phyloP scores from a whole-genome alignment of 2,888 invertebrate genomes.

The Trichogramma evanescens region DNA sequence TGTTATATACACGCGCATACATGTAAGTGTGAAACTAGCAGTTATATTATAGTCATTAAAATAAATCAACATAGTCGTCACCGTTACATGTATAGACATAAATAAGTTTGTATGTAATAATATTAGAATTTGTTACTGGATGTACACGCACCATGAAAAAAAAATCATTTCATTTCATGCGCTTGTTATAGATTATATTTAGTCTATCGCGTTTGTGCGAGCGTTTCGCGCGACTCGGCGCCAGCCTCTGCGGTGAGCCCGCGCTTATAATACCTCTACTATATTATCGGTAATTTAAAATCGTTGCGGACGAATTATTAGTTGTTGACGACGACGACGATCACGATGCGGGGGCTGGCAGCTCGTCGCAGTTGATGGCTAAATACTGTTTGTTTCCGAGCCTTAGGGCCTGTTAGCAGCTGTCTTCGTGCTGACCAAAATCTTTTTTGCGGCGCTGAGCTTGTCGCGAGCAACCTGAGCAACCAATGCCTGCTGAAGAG shows the following conservation, averaged over 20 bases:
- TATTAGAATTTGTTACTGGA: too few relatives aligned
- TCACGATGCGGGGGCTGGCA: constrained; percentile 22
- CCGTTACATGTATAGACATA: not conserved
- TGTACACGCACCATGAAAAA: too few relatives aligned
- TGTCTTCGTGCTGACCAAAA: not conserved
- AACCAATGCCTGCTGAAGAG: constrained; percentile 5
- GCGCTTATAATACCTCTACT: too few relatives aligned
- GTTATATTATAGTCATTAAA: not conserved
- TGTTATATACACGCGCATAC: not conserved
- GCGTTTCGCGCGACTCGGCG: too few relatives aligned
- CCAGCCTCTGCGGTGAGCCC: too few relatives aligned
- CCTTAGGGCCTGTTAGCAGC: constrained; percentile 3
- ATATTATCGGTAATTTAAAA: too few relatives aligned
- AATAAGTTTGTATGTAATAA: too few relatives aligned
- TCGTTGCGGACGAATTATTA: too few relatives aligned
- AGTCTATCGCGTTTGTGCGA: too few relatives aligned
- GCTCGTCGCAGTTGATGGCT: constrained; percentile 12
- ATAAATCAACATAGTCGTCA: not conserved
- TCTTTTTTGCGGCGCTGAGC: not conserved
- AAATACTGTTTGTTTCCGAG: too few relatives aligned
- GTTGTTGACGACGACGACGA: constrained; percentile 6
- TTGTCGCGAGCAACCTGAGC: constrained; percentile 11
- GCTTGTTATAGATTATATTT: too few relatives aligned
- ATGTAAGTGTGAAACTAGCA: not conserved
- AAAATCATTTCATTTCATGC: too few relatives aligned